Evolutionary conservation across 2,888 invertebrate genomes (phyloP).

Genomic region (Machimus atricapillus): DNA sequence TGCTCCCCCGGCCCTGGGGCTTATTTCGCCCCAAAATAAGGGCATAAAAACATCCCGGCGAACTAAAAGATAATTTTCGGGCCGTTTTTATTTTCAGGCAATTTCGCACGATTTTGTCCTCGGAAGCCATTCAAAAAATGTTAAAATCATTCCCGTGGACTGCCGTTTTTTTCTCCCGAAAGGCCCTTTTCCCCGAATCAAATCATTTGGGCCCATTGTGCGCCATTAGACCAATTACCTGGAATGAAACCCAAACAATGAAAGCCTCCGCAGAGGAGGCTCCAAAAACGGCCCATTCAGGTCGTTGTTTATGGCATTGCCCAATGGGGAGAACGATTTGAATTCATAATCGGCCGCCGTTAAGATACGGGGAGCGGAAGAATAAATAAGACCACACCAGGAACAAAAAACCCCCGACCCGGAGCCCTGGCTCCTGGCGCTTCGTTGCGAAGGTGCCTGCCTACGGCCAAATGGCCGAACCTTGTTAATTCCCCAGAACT

Average conservation of each 20-base stretch:
- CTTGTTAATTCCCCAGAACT: slow-evolving; percentile 3
- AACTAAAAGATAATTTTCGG: not conserved
- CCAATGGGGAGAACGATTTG: slow-evolving; percentile 46
- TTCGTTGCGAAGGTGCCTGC: not conserved
- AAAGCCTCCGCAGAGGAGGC: slow-evolving; percentile 15
- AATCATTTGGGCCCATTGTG: slow-evolving; percentile 29
- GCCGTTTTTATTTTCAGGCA: not conserved
- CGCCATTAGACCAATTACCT: slow-evolving; percentile 40
- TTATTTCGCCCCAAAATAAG: not conserved
- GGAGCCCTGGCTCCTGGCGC: not conserved
- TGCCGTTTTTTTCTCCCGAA: not conserved
- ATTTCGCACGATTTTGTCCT: not conserved
- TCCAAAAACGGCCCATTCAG: slow-evolving; percentile 41
- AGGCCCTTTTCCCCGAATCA: not conserved
- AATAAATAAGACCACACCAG: slow-evolving; percentile 42
- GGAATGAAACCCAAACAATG: slow-evolving; percentile 34
- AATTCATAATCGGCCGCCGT: slow-evolving; percentile 43
- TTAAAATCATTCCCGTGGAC: not conserved
- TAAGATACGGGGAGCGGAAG: slow-evolving; percentile 37
- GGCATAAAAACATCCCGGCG: not conserved
- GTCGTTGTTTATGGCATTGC: slow-evolving; percentile 42
- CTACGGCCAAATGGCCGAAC: not conserved
- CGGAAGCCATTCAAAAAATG: not conserved
- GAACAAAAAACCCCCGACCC: not conserved
- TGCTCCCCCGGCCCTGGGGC: not conserved